phyloP scores from a whole-genome alignment of 2,888 invertebrate genomes.

The Trachelus tabidus region DNA sequence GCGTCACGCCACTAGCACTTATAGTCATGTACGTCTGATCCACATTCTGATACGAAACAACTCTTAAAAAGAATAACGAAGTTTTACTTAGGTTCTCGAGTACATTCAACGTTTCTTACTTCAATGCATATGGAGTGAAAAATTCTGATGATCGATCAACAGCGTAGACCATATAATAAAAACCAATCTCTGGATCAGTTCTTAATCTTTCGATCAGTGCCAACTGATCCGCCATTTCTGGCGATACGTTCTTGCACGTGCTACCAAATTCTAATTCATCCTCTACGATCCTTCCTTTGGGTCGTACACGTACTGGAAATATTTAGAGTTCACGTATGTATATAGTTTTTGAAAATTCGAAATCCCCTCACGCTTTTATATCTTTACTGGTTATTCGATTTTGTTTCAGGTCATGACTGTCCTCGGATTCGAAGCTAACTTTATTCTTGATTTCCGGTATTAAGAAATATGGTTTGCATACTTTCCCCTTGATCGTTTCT shows the following conservation, averaged over 20 bases:
- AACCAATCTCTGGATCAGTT: conserved; percentile 71
- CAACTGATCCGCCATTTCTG: conserved; percentile 64
- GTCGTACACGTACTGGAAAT: conserved; percentile 19
- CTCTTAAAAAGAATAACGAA: conserved; percentile 67
- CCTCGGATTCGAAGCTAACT: not conserved
- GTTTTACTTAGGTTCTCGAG: not conserved
- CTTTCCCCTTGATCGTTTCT: conserved; percentile 62
- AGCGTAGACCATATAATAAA: conserved; percentile 82
- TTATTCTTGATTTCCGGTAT: conserved; percentile 17
- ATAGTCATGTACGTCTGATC: conserved; percentile 82
- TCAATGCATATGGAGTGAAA: conserved; percentile 81
- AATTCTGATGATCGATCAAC: conserved; percentile 78
- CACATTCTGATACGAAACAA: conserved; percentile 78
- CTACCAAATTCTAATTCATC: conserved; percentile 13
- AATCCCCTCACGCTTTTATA: not conserved
- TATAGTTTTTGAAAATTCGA: not conserved
- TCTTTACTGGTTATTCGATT: conserved; percentile 14
- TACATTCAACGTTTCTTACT: conserved; percentile 65
- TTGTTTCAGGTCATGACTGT: conserved; percentile 7
- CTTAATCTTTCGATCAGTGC: conserved; percentile 69
- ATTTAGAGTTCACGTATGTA: not conserved
- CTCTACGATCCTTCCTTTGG: conserved; percentile 23
- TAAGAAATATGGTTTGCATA: conserved; percentile 42
- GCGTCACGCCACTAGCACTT: conserved; percentile 85
- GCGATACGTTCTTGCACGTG: conserved; percentile 12